phyloP scores from a whole-genome alignment of 2,113 vertebrate species.

The Tamias sibiricus region DNA sequence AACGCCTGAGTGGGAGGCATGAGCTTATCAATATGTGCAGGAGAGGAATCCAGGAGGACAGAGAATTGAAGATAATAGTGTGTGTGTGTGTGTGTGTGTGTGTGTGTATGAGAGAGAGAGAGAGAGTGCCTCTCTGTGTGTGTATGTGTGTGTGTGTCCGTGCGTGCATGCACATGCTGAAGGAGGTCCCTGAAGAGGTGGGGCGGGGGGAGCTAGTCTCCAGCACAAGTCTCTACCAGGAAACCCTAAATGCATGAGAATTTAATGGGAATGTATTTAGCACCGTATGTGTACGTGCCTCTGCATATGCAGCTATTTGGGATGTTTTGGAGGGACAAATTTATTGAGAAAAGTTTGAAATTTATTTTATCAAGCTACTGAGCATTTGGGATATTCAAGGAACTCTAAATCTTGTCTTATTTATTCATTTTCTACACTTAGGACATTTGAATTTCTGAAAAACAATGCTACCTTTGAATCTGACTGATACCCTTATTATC shows the following conservation, averaged over 20 bases:
- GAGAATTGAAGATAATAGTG: not conserved
- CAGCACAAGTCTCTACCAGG: not conserved
- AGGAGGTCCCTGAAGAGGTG: not conserved
- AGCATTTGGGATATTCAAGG: conserved; percentile 22
- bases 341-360: conserved; percentile 46
- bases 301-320: not conserved
- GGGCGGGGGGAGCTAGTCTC: not conserved
- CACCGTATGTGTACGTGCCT: not conserved
- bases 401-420: conserved; percentile 12
- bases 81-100: not conserved
- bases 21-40: not conserved
- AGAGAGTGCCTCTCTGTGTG: no score
- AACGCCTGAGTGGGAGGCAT: conserved; percentile 11
- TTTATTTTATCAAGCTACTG: conserved; percentile 17
- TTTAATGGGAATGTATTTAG: conserved; percentile 31
- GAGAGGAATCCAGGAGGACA: conserved; percentile 24
- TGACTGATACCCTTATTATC: not conserved
- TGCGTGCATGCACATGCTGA: not conserved
- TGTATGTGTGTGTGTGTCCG: not conserved
- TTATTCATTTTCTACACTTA: conserved; percentile 26
- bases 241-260: not conserved
- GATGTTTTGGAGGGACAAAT: not conserved
- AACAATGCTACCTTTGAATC: not conserved
- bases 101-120: no score
- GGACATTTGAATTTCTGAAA: conserved; percentile 32